Base-by-base conservation (phyloP, 2,888 invertebrate species). In the Teinopalpus imperialis region DNA sequence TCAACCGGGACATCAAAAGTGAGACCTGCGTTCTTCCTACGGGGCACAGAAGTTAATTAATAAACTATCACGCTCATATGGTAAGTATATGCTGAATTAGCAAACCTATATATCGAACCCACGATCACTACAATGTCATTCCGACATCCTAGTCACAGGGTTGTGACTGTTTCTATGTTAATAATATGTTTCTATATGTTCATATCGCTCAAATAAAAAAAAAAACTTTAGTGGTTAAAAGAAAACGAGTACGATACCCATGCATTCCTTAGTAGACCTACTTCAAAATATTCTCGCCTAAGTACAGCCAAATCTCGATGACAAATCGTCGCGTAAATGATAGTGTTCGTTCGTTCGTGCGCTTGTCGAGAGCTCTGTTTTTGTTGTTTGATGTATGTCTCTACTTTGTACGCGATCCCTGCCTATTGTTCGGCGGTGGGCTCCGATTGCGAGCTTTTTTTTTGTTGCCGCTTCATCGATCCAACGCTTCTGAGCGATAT, bases 251-350 rank as follows among this genome's bases (percentile, higher is more conserved):
- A 35, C 21, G 14, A 21, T 26, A 44, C 45, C 44, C 41, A 51
- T 54, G 57, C 50, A 59, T 59, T 47, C 51, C 52, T 36, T 67
- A 51, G 79, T 81, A 72, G 52, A 51, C 51, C 35, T 49, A 39
- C 51, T 55, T 63, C 58, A 66, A 73, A 72, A 66, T 56, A 59
- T 66, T 66, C 68, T 66, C 63, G 65, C 69, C 61, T 9, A 9
- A 53, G 64, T 61, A 56, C 66, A 67, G 56, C 59, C 63, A 66
- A 77, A 81, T 81, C 81, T 76, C 79, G 81, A 83, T 86, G 85
- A 87, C 87, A 86, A 86, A 87, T 87, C 77, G 83, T 77, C 77
- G 77, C 75, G 77, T 81, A 85, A 85, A 85, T 85, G 82, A 85
- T 85, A 85, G 81, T 83, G 81, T 82, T 78, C 79, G 72, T 61